Conservation (phyloP, 2,797 vertebrate species). For the Otus scops region DNA sequence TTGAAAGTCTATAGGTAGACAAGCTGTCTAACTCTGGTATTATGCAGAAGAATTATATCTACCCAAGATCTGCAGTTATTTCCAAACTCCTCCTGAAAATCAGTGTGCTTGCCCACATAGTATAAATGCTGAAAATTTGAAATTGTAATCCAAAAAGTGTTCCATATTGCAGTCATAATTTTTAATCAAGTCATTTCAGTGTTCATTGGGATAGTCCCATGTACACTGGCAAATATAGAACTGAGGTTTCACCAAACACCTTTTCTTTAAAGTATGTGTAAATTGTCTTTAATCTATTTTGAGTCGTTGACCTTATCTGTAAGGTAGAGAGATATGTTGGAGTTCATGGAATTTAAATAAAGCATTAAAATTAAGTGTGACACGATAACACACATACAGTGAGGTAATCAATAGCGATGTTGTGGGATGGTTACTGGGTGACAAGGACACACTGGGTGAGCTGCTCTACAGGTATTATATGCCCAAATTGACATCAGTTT, state of each 20-base stretch:
- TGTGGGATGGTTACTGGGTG: background rate
- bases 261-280: background rate
- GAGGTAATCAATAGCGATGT: background rate
- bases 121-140: background rate
- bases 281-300: background rate
- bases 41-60: background rate
- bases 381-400: background rate
- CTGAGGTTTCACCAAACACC: background rate
- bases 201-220: background rate
- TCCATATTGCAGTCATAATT: background rate
- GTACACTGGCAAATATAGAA: background rate
- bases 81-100: background rate
- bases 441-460: background rate
- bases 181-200: background rate
- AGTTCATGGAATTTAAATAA: background rate
- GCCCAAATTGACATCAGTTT: background rate
- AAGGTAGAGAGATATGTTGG: background rate
- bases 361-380: background rate
- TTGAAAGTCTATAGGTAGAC: background rate
- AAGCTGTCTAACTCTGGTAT: background rate
- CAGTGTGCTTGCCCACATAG: background rate
- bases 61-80: background rate
- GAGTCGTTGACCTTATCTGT: background rate
- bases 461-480: background rate
- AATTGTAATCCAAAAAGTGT: background rate